A percentile compares a stretch with the other conserved stretches of the same genome.
phyloP scores from a whole-genome alignment of 30 jellyfish, hydroid and myxozoan species.

The Turritopsis rubra region DNA sequence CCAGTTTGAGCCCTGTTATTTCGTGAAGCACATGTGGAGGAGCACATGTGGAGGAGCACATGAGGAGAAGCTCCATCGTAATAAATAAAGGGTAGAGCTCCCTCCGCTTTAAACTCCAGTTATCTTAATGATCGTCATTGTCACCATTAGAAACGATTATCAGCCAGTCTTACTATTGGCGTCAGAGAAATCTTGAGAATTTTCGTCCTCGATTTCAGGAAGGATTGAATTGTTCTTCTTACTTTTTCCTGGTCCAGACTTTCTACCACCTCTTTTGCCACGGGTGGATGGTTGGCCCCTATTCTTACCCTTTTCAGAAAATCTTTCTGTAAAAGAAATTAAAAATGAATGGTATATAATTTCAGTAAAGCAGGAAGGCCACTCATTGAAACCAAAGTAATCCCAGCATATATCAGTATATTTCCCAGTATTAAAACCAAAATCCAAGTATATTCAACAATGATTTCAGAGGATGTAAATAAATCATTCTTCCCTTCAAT shows the following conservation, averaged over 20 bases:
- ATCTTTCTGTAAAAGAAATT: conserved; percentile 18
- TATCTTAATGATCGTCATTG: background rate
- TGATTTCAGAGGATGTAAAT: no score
- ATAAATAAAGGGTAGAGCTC: no score
- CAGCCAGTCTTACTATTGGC: background rate
- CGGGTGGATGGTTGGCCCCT: conserved; percentile 25
- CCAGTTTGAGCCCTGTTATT: background rate
- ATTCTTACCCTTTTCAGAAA: conserved; percentile 15
- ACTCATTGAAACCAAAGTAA: background rate
- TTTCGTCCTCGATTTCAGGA: conserved; percentile 38
- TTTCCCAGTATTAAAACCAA: no score
- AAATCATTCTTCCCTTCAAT: no score
- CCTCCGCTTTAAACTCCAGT: no score
- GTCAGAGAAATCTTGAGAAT: conserved; percentile 37
- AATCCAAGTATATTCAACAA: no score
- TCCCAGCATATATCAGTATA: no score
- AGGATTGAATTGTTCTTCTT: background rate
- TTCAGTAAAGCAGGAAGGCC: background rate
- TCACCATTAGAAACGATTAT: background rate
- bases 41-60: no score
- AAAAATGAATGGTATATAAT: background rate
- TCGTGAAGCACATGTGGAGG: no score
- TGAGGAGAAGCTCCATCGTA: no score
- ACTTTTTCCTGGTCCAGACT: conserved; percentile 23
- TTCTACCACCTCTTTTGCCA: conserved; percentile 36